Evolutionary conservation across 2,888 invertebrate species (phyloP).

Genomic region (Chrysolina oricalcia): DNA sequence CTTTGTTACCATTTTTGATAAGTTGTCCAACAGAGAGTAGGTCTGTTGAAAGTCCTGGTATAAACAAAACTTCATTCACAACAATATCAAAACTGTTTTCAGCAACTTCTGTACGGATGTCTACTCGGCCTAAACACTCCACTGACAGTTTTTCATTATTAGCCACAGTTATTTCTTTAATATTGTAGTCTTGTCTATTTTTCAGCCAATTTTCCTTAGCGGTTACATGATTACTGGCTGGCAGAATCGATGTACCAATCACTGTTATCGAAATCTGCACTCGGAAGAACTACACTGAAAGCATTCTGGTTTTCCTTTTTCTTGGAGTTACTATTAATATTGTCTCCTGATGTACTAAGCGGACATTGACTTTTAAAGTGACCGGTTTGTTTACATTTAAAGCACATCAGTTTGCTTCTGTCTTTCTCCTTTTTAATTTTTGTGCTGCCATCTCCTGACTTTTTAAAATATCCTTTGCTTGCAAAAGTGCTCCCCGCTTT

Average conservation of each 20-base stretch:
- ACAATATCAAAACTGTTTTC: neutral
- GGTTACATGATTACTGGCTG: slow-evolving; percentile 53
- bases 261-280: slow-evolving; percentile 38
- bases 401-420: slow-evolving; percentile 47
- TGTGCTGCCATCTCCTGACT: slow-evolving; percentile 33
- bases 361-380: slow-evolving; percentile 52
- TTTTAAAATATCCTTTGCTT: slow-evolving; percentile 20
- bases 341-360: slow-evolving; percentile 30
- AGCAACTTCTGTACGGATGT: neutral
- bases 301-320: slow-evolving; percentile 40
- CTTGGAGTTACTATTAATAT: slow-evolving; percentile 24
- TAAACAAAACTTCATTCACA: slow-evolving; percentile 45
- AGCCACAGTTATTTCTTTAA: slow-evolving; percentile 41
- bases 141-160: slow-evolving; percentile 43
- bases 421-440: slow-evolving; percentile 35
- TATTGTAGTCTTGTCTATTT: slow-evolving; percentile 31
- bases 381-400: slow-evolving; percentile 50
- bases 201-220: slow-evolving; percentile 40
- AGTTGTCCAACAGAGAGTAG: slow-evolving; percentile 55
- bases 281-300: slow-evolving; percentile 54
- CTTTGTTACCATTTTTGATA: slow-evolving; percentile 53
- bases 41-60: slow-evolving; percentile 56
- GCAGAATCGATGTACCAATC: slow-evolving; percentile 56
- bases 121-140: neutral
- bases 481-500: slow-evolving; percentile 39